Evolutionary conservation across 2,888 invertebrate genomes (phyloP), one percentile per base, ranked within the genome.

Genomic region (Leucozona laternaria): DNA sequence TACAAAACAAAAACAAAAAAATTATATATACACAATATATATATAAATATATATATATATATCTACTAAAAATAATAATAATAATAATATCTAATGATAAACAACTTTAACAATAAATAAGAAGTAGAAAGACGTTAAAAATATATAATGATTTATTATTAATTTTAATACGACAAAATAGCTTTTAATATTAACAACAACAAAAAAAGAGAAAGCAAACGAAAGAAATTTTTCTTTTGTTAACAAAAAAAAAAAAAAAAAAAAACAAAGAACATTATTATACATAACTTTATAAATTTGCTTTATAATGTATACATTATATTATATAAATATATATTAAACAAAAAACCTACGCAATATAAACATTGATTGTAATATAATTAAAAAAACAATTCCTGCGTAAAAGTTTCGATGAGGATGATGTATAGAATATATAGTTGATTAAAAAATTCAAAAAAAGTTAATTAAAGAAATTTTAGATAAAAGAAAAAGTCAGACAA

Each of bases 121-220:
- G 73, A 77, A 80, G 82, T 84, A 88, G 83, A 78, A 83, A 84
- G 78, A 80, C 79, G 86, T 86, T 89, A 89, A 75, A 88, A 88
- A 88, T 37, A 79, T 79, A 80, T 70, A 85, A 73, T 75, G 71
- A 79, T 83, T 68, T 68, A 68, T 68, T 68, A 68, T 83, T 87
- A 79, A 76, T 87, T 87, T 86, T 82, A 82, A 82, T 78, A 81
- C 81, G 78, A 86, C 53, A 80, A 86, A 79, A 86, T 86, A 86
- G 86, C 86, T 81, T 86, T 86, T 86, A 86, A 86, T 86, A 86
- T 73, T 58, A 73, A 85, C 43, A 62, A 45, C n/a, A 5, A 72
- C 72, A 37, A 79, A 58, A 20, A 15, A 57, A 48, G 4, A 53
- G 3, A 37, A 57, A 77, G 40, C 7, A 31, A 64, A 53, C 20